These are phyloP conservation scores for Dicranocentrus wangi DNA, from an alignment of 2,888 invertebrate genomes.

Conservation along the genomic window DNA sequence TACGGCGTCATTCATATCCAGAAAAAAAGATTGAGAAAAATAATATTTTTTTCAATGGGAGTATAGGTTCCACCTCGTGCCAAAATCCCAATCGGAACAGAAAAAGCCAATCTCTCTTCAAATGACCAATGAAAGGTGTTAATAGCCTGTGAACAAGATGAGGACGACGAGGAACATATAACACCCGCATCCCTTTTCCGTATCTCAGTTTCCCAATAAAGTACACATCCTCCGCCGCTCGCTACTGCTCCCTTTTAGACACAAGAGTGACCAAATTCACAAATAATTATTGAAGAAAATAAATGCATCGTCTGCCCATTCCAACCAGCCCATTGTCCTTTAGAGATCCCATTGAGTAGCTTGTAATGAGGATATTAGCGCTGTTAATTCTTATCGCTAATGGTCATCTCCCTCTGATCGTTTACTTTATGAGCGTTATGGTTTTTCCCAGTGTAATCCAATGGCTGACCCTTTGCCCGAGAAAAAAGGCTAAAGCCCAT, in stretches of 20 bases:
- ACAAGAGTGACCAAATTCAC: conserved; percentile 40
- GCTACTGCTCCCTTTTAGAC: background rate
- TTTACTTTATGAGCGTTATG: conserved; percentile 65
- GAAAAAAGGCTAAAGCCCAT: background rate
- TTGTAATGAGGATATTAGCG: conserved; percentile 71
- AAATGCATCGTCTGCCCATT: conserved; percentile 43
- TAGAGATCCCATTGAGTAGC: conserved; percentile 68
- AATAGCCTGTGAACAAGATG: conserved; percentile 56
- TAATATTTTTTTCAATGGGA: conserved; percentile 10
- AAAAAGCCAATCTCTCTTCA: conserved; percentile 28
- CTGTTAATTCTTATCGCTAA: conserved; percentile 71
- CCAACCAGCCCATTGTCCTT: conserved; percentile 53
- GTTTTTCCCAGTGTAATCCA: conserved; percentile 18
- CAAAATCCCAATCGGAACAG: conserved; percentile 5
- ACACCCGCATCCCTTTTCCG: background rate
- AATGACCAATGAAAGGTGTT: conserved; percentile 54
- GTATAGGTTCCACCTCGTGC: background rate
- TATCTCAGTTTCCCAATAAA: conserved; percentile 26
- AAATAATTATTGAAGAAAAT: conserved; percentile 46
- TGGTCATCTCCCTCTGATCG: conserved; percentile 70
- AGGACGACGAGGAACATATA: conserved; percentile 35
- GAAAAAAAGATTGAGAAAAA: too few relatives aligned
- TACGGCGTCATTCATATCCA: too few relatives aligned
- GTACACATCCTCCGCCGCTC: background rate
- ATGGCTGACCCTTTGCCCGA: conserved; percentile 38